Conservation (phyloP, 1,140 invertebrate genomes). For the Drosophila hydei region DNA sequence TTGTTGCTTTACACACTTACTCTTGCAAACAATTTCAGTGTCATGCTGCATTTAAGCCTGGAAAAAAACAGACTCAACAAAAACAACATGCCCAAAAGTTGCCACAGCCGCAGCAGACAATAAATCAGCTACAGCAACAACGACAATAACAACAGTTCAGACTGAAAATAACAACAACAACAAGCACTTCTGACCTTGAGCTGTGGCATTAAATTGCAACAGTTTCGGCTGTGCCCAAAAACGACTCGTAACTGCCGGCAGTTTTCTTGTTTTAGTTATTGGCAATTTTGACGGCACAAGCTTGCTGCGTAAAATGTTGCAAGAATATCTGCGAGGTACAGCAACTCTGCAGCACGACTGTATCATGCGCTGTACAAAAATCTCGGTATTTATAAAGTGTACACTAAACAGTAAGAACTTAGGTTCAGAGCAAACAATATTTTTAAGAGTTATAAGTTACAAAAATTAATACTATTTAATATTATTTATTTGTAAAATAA, state of each 20-base stretch:
- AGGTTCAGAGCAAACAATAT: no score
- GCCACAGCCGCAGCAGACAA: slow-evolving; percentile 42
- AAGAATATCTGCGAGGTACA: slow-evolving; percentile 50
- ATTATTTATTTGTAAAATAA: no score
- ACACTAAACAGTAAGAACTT: no score
- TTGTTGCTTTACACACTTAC: background rate
- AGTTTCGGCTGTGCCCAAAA: slow-evolving; percentile 37
- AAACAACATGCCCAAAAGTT: slow-evolving; percentile 34
- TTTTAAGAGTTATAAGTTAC: no score
- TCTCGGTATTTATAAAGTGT: no score
- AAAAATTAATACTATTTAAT: no score
- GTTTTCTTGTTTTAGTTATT: slow-evolving; percentile 39
- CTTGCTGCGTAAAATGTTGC: slow-evolving; percentile 49
- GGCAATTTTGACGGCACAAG: slow-evolving; percentile 26
- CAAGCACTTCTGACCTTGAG: slow-evolving; percentile 62
- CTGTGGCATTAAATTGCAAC: slow-evolving; percentile 60
- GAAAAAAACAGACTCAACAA: slow-evolving; percentile 37
- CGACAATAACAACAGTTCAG: slow-evolving; percentile 25
- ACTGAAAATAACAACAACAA: slow-evolving; percentile 22
- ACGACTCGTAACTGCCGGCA: slow-evolving; percentile 17
- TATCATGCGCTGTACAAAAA: slow-evolving; percentile 3
- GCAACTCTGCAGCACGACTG: background rate
- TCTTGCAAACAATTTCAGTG: slow-evolving; percentile 58
- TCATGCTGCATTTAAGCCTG: slow-evolving; percentile 51
- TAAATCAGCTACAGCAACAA: slow-evolving; percentile 53